phyloP scores from a whole-genome alignment of 2,113 vertebrate species.

The Paralichthys olivaceus region DNA sequence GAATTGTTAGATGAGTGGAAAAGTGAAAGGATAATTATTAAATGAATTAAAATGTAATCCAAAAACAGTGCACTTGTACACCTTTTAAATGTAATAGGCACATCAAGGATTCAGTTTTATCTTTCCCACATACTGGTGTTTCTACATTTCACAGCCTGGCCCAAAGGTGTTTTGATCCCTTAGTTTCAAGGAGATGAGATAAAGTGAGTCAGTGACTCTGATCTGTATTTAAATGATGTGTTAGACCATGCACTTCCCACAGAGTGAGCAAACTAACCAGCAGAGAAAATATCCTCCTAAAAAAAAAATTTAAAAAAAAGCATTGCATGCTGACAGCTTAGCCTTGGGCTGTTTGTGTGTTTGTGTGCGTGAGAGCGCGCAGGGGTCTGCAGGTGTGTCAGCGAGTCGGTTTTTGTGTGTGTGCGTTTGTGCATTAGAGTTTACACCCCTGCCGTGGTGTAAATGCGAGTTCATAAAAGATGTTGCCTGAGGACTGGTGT shows the following conservation, averaged over 20 bases:
- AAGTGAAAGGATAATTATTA: slow-evolving; percentile 7
- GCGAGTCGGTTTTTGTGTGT: slow-evolving; percentile 23
- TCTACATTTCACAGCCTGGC: slow-evolving; percentile 9
- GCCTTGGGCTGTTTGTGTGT: slow-evolving; percentile 70
- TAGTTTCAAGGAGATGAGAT: slow-evolving; percentile 34
- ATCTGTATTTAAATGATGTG: slow-evolving; percentile 63
- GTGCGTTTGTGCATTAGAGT: slow-evolving; percentile 3
- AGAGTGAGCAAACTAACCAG: slow-evolving; percentile 53
- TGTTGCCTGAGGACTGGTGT: slow-evolving; percentile 51
- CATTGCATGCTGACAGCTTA: slow-evolving; percentile 59
- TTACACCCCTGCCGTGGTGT: slow-evolving; percentile 30
- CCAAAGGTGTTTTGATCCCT: slow-evolving; percentile 32
- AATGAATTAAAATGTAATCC: slow-evolving; percentile 5
- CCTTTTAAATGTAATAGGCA: neutral
- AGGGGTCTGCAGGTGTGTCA: slow-evolving; percentile 50
- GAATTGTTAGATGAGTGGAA: neutral
- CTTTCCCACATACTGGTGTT: neutral
- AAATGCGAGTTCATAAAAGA: slow-evolving; percentile 59
- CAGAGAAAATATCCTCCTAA: slow-evolving; percentile 42
- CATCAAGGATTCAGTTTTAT: slow-evolving; percentile 24
- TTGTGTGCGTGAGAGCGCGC: slow-evolving; percentile 22
- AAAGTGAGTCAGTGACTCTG: slow-evolving; percentile 34
- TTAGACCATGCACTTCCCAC: slow-evolving; percentile 36
- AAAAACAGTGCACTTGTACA: neutral
- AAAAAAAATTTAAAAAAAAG: slow-evolving; percentile 50